A percentile compares a stretch with the other conserved stretches of the same genome.
These are phyloP conservation scores for Benitochromis conjunctus DNA, from an alignment of 2,113 vertebrate genomes.

Conservation along the genomic window DNA sequence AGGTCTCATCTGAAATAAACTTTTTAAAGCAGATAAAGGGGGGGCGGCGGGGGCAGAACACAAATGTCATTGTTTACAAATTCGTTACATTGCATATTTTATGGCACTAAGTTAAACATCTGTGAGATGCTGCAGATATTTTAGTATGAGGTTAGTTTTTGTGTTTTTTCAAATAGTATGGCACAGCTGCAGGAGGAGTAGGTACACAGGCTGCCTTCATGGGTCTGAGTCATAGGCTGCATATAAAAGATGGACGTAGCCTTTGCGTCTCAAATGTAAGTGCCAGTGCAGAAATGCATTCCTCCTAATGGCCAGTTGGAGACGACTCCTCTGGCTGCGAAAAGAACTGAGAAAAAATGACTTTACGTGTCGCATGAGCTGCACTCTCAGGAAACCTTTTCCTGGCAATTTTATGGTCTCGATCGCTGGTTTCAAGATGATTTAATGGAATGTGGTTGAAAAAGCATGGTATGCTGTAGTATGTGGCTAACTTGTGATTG, in stretches of 20 bases:
- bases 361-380: neutral
- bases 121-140: slow-evolving; percentile 9
- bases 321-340: neutral
- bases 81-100: slow-evolving; percentile 60
- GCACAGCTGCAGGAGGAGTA: slow-evolving; percentile 24
- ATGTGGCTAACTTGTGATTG: neutral
- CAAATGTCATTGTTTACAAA: neutral
- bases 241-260: neutral
- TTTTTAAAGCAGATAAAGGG: neutral
- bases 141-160: slow-evolving; percentile 37
- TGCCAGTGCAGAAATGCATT: neutral
- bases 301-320: neutral
- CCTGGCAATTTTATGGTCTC: neutral
- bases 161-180: neutral
- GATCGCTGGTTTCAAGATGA: neutral
- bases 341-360: neutral
- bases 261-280: neutral
- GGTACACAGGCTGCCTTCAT: neutral
- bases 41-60: neutral
- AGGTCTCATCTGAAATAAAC: neutral
- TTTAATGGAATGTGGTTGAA: neutral
- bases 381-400: neutral
- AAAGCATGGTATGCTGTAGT: neutral
- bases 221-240: neutral
- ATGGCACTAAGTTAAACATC: slow-evolving; percentile 55